Conservation (phyloP, 1,140 invertebrate species). For the Geopemphigus sp. region DNA sequence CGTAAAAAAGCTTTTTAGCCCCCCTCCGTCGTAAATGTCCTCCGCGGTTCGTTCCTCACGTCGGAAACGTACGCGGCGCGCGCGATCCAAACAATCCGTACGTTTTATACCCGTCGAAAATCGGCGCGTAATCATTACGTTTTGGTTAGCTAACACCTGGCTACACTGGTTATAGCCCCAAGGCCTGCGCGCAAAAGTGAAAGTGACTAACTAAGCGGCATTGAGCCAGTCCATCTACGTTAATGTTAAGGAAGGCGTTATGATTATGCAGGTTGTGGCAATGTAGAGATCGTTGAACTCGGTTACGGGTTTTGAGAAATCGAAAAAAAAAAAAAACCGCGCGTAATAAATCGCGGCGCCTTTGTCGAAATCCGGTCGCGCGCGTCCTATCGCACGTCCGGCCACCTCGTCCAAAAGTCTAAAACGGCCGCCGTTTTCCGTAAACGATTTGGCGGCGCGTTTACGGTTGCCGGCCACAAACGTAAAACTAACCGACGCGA, state of each 20-base stretch:
- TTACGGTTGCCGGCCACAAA: no score
- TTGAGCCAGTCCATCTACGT: constrained; percentile 49
- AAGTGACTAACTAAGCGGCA: constrained; percentile 46
- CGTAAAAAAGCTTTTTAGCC: constrained; percentile 24
- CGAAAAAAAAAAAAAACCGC: constrained; percentile 12
- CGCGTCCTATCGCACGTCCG: no score
- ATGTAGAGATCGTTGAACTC: constrained; percentile 44
- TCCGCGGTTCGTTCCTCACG: no score
- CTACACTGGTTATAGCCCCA: constrained; percentile 48
- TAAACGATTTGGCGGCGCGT: no score
- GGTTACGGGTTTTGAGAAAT: constrained; percentile 22
- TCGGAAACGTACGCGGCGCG: no score
- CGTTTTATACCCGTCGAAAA: no score
- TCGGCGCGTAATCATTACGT: constrained; percentile 41
- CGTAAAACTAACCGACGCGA: no score
- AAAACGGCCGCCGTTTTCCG: no score
- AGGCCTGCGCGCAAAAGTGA: constrained; percentile 48
- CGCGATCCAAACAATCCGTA: background rate
- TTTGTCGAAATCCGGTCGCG: no score
- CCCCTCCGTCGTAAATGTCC: no score
- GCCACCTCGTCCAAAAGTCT: no score
- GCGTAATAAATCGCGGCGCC: background rate
- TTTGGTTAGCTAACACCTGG: constrained; percentile 47
- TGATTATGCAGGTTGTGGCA: constrained; percentile 47
- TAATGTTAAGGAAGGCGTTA: constrained; percentile 49